A percentile compares a stretch with the other conserved stretches of the same genome.
These are phyloP conservation scores for Pituophis catenifer DNA, from an alignment of 2,113 vertebrate genomes.

Conservation along the genomic window DNA sequence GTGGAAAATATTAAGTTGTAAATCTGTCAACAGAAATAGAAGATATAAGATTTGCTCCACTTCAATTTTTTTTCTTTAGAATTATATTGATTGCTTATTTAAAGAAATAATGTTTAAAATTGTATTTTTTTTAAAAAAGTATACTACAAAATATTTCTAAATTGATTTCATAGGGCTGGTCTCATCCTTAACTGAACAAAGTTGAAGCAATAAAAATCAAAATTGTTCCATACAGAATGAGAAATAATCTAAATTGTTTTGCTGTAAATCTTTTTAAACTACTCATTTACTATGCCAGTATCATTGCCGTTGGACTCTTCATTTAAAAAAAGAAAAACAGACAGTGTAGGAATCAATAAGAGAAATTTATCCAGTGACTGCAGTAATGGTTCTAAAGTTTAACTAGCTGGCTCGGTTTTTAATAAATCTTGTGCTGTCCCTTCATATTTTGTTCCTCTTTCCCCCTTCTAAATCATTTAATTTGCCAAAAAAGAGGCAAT, in stretches of 20 bases:
- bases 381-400: slow-evolving; percentile 33
- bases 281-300: neutral
- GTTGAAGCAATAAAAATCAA: neutral
- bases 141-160: neutral
- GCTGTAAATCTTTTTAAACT: neutral
- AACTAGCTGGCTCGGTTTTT: slow-evolving; percentile 34
- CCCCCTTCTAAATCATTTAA: slow-evolving; percentile 20
- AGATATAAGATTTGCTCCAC: slow-evolving; percentile 7
- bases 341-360: slow-evolving; percentile 40
- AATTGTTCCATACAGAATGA: neutral
- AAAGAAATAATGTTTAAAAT: neutral
- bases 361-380: slow-evolving; percentile 33
- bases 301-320: neutral
- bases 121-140: neutral
- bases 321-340: neutral
- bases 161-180: rapidly evolving
- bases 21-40: neutral
- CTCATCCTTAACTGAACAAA: slow-evolving; percentile 32
- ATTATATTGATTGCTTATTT: neutral
- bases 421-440: slow-evolving; percentile 34
- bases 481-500: neutral
- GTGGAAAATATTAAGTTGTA: neutral
- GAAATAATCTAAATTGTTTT: neutral
- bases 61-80: neutral
- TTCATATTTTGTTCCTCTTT: slow-evolving; percentile 32